These are phyloP conservation scores for Stigmatopora argus DNA, from an alignment of 2,113 vertebrate species.

Conservation along the genomic window DNA sequence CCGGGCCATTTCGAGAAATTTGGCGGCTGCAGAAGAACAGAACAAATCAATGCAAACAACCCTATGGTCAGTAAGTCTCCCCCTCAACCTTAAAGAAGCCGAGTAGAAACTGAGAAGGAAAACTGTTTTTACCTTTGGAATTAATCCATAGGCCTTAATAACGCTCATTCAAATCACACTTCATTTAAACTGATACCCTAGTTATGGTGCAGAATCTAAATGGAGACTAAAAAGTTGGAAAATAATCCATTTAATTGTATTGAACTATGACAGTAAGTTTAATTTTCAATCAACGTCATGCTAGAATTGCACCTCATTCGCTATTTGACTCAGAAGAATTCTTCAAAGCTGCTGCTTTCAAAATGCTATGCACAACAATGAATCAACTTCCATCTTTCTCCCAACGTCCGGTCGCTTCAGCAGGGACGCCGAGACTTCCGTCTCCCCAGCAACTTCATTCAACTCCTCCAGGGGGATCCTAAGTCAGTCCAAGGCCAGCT, in stretches of 20 bases:
- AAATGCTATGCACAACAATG: background rate
- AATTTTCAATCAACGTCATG: background rate
- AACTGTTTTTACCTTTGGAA: background rate
- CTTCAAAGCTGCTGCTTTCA: background rate
- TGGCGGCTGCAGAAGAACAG: slow-evolving; percentile 4
- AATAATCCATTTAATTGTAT: background rate
- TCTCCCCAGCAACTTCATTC: background rate
- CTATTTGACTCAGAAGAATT: background rate
- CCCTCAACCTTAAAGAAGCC: background rate
- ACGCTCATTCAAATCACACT: background rate
- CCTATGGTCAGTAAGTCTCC: slow-evolving; percentile 9
- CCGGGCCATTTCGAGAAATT: slow-evolving; percentile 8
- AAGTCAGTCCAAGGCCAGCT: background rate
- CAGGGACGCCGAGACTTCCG: background rate
- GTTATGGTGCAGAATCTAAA: background rate
- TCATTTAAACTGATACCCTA: background rate
- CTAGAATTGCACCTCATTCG: background rate
- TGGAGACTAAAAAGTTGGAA: background rate
- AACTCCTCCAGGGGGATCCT: background rate
- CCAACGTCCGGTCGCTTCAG: background rate
- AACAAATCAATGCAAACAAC: slow-evolving; percentile 33
- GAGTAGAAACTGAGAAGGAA: background rate
- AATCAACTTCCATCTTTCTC: background rate
- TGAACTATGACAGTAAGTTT: background rate
- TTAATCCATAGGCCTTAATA: background rate